Base-by-base conservation (phyloP, 2,888 invertebrate species). In the Dendrolimus pini region DNA sequence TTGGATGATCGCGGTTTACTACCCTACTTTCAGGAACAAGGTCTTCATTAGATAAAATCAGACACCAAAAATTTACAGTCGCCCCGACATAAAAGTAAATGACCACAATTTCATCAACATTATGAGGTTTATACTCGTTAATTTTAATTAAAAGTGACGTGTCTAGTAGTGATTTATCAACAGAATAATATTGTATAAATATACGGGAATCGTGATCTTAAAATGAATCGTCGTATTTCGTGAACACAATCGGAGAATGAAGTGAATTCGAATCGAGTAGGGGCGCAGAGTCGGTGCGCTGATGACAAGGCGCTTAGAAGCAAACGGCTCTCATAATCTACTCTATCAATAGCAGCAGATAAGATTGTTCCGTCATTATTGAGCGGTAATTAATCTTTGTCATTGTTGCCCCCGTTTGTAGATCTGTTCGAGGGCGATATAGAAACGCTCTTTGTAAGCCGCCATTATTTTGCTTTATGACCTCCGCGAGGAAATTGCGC, bases 371-470 rank as follows among this genome's bases (percentile, higher is more conserved):
- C 72, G 73, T 79, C 81, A 77, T 82, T 81, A 84, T 82, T 81
- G 78, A 76, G 71, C 70, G 70, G 77, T 84, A 85, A 85, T 85
- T 86, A 87, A 86, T 85, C 86, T 80, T 75, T 77, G 81, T 82
- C 84, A 77, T 78, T 80, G 77, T 78, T 80, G 74, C 75, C 77
- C 70, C 72, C 74, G 71, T 75, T 78, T 74, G 73, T 77, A 81
- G 79, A 80, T 80, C 78, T 76, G 71, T 70, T 72, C 56, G 59
- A 59, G 63, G 63, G 65, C 65, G 78, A 74, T 77, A 76, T 62
- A 70, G 67, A 69, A 66, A 65, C 64, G 64, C 69, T 67, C 69
- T 70, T 74, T 71, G 68, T 69, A 69, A 65, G 62, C 67, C 61
- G 63, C 68, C 61, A 61, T 69, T 66, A 64, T 66, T 68, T 64